phyloP scores from a whole-genome alignment of 2,888 invertebrate species.

The Oscheius sp. region DNA sequence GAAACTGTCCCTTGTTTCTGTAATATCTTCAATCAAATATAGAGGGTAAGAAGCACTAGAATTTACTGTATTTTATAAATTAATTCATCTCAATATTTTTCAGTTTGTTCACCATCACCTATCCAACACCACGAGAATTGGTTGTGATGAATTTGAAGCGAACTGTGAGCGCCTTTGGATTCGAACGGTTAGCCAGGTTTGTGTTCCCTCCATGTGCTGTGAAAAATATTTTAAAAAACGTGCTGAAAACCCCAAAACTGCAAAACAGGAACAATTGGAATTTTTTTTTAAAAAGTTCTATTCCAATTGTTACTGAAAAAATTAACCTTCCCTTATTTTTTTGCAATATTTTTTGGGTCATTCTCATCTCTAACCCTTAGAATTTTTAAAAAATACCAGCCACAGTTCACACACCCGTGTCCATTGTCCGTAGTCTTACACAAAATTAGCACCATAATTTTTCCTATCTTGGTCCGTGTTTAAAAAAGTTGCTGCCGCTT shows the following conservation, averaged over 20 bases:
- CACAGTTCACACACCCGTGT: neutral
- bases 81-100: neutral
- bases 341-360: too few species aligned
- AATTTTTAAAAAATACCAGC: too few species aligned
- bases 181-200: slow-evolving; percentile 66
- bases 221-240: too few species aligned
- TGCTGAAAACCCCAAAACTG: neutral
- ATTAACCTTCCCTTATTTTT: neutral
- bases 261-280: neutral
- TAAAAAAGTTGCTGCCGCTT: too few species aligned
- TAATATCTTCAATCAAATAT: too few species aligned
- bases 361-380: too few species aligned
- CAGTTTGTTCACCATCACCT: slow-evolving; percentile 58
- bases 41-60: too few species aligned
- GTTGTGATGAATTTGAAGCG: slow-evolving; percentile 56
- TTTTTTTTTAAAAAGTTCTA: neutral
- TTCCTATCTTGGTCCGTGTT: too few species aligned
- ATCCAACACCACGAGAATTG: slow-evolving; percentile 59
- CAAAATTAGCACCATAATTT: too few species aligned
- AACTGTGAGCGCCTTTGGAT: slow-evolving; percentile 49
- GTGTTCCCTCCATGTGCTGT: slow-evolving; percentile 35
- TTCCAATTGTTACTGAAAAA: neutral
- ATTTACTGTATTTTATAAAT: too few species aligned
- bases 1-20: too few species aligned
- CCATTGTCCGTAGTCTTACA: slow-evolving; percentile 1